These are phyloP conservation scores for Dendrocincla tyrannina DNA, from an alignment of 2,797 vertebrate species.

Conservation along the genomic window DNA sequence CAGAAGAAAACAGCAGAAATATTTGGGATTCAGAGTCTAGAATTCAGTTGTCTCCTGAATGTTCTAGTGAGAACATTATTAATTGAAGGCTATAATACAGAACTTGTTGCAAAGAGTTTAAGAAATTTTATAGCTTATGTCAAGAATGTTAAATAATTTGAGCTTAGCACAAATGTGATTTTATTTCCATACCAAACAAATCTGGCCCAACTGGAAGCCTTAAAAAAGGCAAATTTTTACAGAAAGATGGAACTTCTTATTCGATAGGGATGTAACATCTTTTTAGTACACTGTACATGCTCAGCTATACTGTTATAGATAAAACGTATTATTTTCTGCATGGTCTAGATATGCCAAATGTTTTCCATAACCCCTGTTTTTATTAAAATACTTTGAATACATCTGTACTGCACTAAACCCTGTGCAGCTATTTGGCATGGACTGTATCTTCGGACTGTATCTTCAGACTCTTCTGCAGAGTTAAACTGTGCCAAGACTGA, in stretches of 20 bases:
- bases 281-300: neutral
- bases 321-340: neutral
- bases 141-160: neutral
- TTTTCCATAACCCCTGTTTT: constrained; percentile 21
- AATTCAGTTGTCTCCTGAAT: neutral
- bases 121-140: neutral
- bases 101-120: neutral
- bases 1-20: neutral
- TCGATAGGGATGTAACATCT: neutral
- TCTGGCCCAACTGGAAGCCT: neutral
- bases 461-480: constrained; percentile 29
- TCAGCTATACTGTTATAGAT: neutral
- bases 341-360: constrained; percentile 17
- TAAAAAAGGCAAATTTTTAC: neutral
- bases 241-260: neutral
- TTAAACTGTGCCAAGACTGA: constrained; percentile 17
- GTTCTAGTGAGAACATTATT: neutral
- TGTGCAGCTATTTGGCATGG: constrained; percentile 16
- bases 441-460: neutral
- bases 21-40: neutral
- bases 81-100: neutral
- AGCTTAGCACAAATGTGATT: neutral
- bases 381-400: constrained; percentile 33
- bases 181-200: neutral
- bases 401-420: constrained; percentile 38